Evolutionary conservation across 2,113 vertebrate genomes (phyloP).

Genomic region (Daphoenositta chrysoptera): DNA sequence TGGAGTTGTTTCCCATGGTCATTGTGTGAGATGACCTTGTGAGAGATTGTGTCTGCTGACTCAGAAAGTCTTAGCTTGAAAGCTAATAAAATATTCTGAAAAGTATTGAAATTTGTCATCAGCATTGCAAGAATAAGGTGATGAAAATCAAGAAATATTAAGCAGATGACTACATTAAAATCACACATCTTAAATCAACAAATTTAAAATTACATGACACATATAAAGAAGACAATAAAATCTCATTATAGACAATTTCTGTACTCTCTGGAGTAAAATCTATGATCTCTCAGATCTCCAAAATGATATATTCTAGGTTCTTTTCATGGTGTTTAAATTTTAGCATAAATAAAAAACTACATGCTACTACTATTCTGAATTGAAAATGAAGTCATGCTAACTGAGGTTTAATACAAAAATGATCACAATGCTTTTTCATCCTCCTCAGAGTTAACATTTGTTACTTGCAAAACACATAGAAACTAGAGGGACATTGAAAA

Average conservation of each 20-base stretch:
- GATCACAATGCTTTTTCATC: background rate
- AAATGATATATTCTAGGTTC: background rate
- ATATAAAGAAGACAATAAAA: background rate
- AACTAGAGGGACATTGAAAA: background rate
- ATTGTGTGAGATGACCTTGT: background rate
- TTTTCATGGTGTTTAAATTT: background rate
- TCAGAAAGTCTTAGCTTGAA: slow-evolving; percentile 3
- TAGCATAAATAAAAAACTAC: background rate
- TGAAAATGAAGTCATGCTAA: background rate
- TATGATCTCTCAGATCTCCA: background rate
- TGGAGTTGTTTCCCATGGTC: background rate
- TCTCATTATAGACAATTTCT: background rate
- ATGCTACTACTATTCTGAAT: background rate
- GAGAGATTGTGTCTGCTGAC: background rate
- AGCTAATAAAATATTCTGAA: background rate
- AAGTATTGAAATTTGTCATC: background rate
- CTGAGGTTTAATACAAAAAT: background rate
- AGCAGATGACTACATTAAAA: background rate
- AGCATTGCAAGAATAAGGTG: background rate
- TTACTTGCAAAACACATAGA: background rate
- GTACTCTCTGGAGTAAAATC: background rate
- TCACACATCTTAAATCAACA: background rate
- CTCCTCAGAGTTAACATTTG: background rate
- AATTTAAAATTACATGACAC: background rate
- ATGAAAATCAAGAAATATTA: background rate